Evolutionary conservation across 2,113 vertebrate genomes (phyloP), one percentile per base, ranked within the genome.

Genomic region (Henicopernis longicauda): DNA sequence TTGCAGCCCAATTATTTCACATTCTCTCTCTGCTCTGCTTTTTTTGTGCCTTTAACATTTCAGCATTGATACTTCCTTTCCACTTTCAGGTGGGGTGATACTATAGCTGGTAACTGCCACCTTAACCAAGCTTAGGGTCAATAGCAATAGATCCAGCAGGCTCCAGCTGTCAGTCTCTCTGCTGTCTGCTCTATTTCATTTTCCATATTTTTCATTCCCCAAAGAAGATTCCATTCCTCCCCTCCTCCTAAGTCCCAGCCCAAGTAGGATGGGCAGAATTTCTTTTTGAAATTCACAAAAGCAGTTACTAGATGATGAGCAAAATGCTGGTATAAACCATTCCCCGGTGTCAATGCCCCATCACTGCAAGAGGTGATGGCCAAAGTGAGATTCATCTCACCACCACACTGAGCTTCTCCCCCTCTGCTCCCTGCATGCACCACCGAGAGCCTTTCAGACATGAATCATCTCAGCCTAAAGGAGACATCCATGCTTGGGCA

Each of bases 81-180:
- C 71, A 42, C 67, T 96, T 90, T 89, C 83, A 63, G 89, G 72
- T 52, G 67, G 81, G 73, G 52, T 89, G 81, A 91, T 89, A 34
- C 31, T 74, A 1, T 16, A 95, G 87, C 78, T 55, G 38, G 82
- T 87, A 95, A 58, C 67, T 84, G 26, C 44, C 42, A 67, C 93
- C 73, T 91, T 94, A 74, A 49, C 65, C 89, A 92, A 74, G 85
- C 69, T 83, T 66, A 21, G 4, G 1, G 57, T 90, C 89, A 70
- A 55, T 80, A 94, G 55, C 26, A 67, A 93, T 72, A 90, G 96
- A 96, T 95, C 84, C 84, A 78, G 23, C 76, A 62, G 90, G 81
- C 77, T 95, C 86, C n/a, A 40, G 71, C 59, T 71, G 77, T 78
- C 76, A 89, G 50, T 62, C 82, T 79, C 61, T 91, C 52, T 87